These are phyloP conservation scores for Parochlus steinenii DNA, from an alignment of 2,888 invertebrate genomes.

Conservation along the genomic window DNA sequence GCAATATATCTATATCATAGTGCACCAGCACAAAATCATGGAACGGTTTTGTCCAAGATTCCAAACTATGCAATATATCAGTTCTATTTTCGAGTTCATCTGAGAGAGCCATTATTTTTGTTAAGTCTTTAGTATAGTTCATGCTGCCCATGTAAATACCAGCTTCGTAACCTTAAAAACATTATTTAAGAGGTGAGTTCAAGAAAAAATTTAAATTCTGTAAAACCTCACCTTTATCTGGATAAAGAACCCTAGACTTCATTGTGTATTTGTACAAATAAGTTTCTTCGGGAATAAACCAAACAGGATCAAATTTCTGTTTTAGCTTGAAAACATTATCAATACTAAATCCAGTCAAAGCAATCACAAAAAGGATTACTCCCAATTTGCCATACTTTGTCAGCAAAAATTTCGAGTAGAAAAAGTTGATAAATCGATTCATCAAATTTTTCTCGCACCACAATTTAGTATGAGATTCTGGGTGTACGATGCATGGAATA, in stretches of 20 bases:
- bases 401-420: conserved; percentile 48
- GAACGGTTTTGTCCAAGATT: conserved; percentile 50
- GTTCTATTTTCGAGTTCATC: conserved; percentile 34
- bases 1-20: conserved; percentile 37
- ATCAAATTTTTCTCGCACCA: conserved; percentile 38
- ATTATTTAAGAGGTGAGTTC: neutral
- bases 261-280: conserved; percentile 45
- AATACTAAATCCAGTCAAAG: conserved; percentile 42
- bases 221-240: conserved; percentile 35
- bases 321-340: conserved; percentile 45
- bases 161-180: conserved; percentile 32
- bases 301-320: conserved; percentile 61
- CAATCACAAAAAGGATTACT: conserved; percentile 38
- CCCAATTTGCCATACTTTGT: conserved; percentile 48
- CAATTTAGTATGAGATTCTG: conserved; percentile 33
- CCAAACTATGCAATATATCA: conserved; percentile 36
- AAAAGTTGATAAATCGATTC: conserved; percentile 36
- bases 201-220: neutral
- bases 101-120: conserved; percentile 37
- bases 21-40: conserved; percentile 40
- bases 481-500: conserved; percentile 47
- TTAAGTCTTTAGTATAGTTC: conserved; percentile 45
- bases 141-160: conserved; percentile 48
- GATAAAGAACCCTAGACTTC: conserved; percentile 42
- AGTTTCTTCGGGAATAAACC: conserved; percentile 59